Base-by-base conservation (phyloP, 92 coral and sea anemone genomes). In the Galaxea fascicularis region DNA sequence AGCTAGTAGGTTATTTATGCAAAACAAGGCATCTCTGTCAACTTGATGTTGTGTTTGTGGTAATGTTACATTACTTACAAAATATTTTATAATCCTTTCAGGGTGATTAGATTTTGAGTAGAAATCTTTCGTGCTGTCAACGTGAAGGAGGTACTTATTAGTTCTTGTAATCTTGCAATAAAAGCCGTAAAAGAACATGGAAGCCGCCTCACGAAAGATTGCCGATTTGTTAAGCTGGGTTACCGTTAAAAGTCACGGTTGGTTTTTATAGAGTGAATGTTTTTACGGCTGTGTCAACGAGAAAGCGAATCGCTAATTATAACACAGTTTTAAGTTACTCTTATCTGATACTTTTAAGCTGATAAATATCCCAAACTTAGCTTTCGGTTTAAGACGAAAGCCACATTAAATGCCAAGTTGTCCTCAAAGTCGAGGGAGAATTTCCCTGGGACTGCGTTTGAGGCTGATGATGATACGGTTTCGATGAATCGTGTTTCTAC, bases 161-260 rank as follows among this genome's bases (percentile, higher is more conserved):
- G 60, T n/a, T n/a, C n/a, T n/a, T n/a, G n/a, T n/a, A n/a, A 54
- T 54, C 60, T 54, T 54, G 60, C 17, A 54, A 17, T 54, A 54
- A 54, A 54, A 54, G 60, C 60, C 60, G 60, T 54, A n/a, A 54
- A n/a, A 54, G 60, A 54, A 54, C 60, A 54, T 54, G 60, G 60
- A 54, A 54, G 60, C 60, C 60, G 1, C 60, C 60, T 11, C 15
- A 54, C n/a, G 60, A 11, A n/a, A 54, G 60, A 54, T 54, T 54
- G 60, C 15, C 60, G 15, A 54, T 17, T 17, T 54, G 60, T 54
- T 54, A 54, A 54, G 60, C 60, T 54, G 60, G 17, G 17, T 54
- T 54, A 12, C 0, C 60, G 17, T 54, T 54, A 54, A 54, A 10
- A 54, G 60, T 54, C 17, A n/a, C n/a, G n/a, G 60, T 54, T 54